phyloP scores from a whole-genome alignment of 2,797 vertebrate genomes.

The Scarus forsteni region DNA sequence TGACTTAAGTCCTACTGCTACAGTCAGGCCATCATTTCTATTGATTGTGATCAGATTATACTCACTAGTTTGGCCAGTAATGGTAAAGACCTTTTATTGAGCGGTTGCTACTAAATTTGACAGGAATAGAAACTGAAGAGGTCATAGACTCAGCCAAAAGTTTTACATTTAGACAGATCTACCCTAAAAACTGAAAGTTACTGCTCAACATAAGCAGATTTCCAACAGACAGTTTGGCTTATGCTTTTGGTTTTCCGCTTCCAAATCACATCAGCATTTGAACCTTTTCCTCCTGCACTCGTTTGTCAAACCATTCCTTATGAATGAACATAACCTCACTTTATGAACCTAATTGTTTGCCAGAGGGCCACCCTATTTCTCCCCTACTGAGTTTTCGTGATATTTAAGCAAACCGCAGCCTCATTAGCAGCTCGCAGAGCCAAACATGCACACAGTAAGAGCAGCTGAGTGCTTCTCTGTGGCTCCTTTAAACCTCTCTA shows the following conservation, averaged over 20 bases:
- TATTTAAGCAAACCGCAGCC: constrained; percentile 15
- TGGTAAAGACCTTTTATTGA: background rate
- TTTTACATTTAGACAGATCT: background rate
- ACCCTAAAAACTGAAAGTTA: constrained; percentile 13
- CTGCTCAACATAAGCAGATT: background rate
- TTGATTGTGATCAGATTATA: background rate
- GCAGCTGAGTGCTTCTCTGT: constrained; percentile 5
- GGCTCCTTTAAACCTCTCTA: constrained; percentile 14
- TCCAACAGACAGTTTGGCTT: background rate
- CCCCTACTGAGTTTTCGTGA: constrained; percentile 10
- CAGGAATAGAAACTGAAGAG: background rate
- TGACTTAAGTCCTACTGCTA: background rate
- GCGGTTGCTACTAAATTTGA: background rate
- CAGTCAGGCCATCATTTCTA: background rate
- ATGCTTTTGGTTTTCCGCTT: background rate
- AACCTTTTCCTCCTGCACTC: background rate
- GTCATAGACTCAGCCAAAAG: background rate
- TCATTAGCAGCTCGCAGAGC: constrained; percentile 12
- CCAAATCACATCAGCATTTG: background rate
- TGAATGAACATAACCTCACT: constrained; percentile 2
- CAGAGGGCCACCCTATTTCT: background rate
- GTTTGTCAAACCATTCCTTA: constrained; percentile 8
- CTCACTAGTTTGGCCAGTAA: background rate
- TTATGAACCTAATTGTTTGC: constrained; percentile 6
- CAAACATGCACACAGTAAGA: background rate